A percentile compares a stretch with the other conserved stretches of the same genome.
Evolutionary conservation across 1,140 invertebrate genomes (phyloP).

Genomic region (Drosophila paulistorum): DNA sequence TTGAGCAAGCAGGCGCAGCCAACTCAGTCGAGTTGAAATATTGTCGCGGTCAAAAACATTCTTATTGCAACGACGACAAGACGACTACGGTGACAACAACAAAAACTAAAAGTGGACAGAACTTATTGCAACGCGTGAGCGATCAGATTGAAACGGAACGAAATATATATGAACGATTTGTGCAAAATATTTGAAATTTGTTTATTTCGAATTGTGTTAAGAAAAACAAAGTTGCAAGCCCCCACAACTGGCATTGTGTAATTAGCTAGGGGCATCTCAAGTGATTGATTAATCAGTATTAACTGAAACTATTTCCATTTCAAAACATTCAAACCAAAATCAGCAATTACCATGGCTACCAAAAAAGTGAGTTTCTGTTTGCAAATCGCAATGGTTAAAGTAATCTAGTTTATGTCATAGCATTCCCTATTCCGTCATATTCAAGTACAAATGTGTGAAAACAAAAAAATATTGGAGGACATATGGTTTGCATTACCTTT

Average conservation of each 20-base stretch:
- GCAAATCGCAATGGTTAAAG: background rate
- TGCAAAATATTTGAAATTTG: conserved; percentile 46
- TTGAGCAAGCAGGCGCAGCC: conserved; percentile 74
- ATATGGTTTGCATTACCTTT: conserved; percentile 78
- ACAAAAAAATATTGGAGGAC: conserved; percentile 59
- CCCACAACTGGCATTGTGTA: conserved; percentile 45
- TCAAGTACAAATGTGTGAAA: conserved; percentile 38
- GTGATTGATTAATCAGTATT: conserved; percentile 56
- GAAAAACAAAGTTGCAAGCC: conserved; percentile 45
- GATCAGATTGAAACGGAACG: conserved; percentile 26
- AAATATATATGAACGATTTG: conserved; percentile 33
- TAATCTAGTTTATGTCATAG: background rate
- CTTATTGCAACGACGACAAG: conserved; percentile 35
- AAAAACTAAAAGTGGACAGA: conserved; percentile 21
- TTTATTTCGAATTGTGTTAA: conserved; percentile 21
- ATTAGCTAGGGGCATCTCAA: conserved; percentile 50
- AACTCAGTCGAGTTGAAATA: conserved; percentile 75
- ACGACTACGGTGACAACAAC: conserved; percentile 26
- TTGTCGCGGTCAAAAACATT: conserved; percentile 68
- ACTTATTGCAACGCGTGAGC: conserved; percentile 32
- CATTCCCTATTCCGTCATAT: conserved; percentile 12
- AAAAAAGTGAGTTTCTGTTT: conserved; percentile 61
- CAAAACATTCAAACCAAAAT: conserved; percentile 31
- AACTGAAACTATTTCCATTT: conserved; percentile 52
- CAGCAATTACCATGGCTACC: conserved; percentile 51